These are phyloP conservation scores for Steinernema feltiae DNA, from an alignment of 1,140 invertebrate species.

Conservation along the genomic window DNA sequence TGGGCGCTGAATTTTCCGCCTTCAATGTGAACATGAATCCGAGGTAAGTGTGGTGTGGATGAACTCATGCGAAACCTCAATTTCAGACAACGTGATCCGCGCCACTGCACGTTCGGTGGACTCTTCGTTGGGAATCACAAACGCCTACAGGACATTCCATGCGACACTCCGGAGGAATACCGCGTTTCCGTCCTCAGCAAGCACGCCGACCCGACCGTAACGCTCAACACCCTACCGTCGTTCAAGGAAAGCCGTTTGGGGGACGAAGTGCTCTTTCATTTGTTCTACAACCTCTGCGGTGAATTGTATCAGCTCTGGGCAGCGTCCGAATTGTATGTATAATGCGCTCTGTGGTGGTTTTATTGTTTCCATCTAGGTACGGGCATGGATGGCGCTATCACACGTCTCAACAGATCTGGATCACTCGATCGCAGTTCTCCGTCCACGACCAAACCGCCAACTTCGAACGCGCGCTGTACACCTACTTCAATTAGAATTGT, in stretches of 20 bases:
- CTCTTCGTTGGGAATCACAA: neutral
- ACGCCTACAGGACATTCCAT: neutral
- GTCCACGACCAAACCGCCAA: neutral
- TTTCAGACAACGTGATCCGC: too few species aligned
- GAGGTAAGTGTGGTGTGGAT: too few species aligned
- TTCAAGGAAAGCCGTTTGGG: neutral
- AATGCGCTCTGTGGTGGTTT: too few species aligned
- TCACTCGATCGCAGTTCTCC: neutral
- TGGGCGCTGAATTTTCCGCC: too few species aligned
- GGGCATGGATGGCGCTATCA: neutral
- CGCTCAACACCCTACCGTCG: neutral
- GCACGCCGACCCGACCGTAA: neutral
- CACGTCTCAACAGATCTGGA: neutral
- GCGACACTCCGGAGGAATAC: neutral
- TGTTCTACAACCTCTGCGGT: constrained; percentile 1
- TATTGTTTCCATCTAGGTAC: too few species aligned
- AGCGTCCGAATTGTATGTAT: neutral
- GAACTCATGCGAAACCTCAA: too few species aligned
- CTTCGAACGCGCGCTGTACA: neutral
- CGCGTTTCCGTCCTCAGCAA: constrained; percentile 5
- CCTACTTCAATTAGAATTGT: neutral
- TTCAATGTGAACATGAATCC: too few species aligned
- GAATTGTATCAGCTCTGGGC: neutral
- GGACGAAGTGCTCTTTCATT: neutral
- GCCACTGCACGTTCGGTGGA: neutral